Conservation (phyloP, 2,113 vertebrate species). For the Chamaetylas fuelleborni region DNA sequence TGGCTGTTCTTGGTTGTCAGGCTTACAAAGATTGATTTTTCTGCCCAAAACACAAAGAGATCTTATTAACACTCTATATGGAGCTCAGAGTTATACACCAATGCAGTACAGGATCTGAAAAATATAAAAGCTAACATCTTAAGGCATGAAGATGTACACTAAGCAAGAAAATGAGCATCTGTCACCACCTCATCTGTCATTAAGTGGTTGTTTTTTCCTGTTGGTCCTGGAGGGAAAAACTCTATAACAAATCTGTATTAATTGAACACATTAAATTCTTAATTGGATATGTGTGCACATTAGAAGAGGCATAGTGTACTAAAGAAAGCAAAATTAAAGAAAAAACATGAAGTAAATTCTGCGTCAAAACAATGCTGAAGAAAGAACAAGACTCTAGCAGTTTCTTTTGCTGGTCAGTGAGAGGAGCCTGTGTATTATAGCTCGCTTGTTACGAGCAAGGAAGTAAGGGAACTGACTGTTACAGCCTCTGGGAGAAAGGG, state of each 20-base stretch:
- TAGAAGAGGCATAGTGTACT: not conserved
- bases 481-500: not conserved
- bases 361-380: not conserved
- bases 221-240: not conserved
- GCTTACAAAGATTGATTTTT: not conserved
- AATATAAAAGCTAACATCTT: not conserved
- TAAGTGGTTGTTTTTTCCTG: not conserved
- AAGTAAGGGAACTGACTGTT: not conserved
- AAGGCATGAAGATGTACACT: not conserved
- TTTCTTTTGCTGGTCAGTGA: not conserved
- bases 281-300: not conserved
- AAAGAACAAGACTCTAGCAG: not conserved
- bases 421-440: not conserved
- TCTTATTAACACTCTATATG: not conserved
- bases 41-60: rapidly evolving
- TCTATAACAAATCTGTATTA: not conserved
- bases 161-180: not conserved
- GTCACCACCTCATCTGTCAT: not conserved
- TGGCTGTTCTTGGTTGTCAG: not conserved
- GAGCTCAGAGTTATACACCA: not conserved
- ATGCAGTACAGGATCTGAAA: not conserved
- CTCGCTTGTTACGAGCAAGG: not conserved
- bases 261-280: not conserved
- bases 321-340: not conserved
- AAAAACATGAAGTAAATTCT: not conserved